A percentile compares a stretch with the other conserved stretches of the same genome.
Conservation (phyloP, 2,888 invertebrate species). For the Pimpla rufipes region DNA sequence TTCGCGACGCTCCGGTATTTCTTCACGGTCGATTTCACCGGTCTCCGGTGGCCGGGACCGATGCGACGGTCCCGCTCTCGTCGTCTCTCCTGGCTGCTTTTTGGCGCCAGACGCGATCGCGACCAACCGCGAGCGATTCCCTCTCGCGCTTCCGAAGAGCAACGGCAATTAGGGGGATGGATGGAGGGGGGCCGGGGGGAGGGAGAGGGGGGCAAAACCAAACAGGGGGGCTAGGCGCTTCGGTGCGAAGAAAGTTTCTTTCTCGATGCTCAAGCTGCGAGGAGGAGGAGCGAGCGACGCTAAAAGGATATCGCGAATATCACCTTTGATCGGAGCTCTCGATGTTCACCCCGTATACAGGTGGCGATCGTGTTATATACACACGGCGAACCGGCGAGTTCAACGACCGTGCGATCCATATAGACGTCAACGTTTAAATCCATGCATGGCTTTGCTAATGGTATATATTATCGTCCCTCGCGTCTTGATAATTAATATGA, state of each 20-base stretch:
- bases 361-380: conserved; percentile 3
- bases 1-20: conserved; percentile 37
- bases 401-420: conserved; percentile 28
- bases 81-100: conserved; percentile 3
- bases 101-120: conserved; percentile 13
- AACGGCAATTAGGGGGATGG: conserved; percentile 4
- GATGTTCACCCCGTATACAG: conserved; percentile 3
- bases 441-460: conserved; percentile 27
- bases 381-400: not conserved
- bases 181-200: not conserved
- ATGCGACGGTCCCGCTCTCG: not conserved
- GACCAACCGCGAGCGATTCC: conserved; percentile 1
- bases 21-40: conserved; percentile 71
- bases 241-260: conserved; percentile 61
- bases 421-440: conserved; percentile 21
- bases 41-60: not conserved
- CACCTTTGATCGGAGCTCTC: conserved; percentile 7
- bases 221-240: conserved; percentile 23
- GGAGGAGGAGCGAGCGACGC: not conserved
- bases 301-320: conserved; percentile 2
- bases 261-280: conserved; percentile 13
- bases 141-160: conserved; percentile 35
- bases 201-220: conserved; percentile 9
- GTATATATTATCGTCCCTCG: conserved; percentile 13
- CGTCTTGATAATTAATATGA: conserved; percentile 11